Evolutionary conservation across 1,140 invertebrate species (phyloP).

Genomic region (Bombyx mori): ASM3026992v2 NC_085118.1:4799001-4799500

Average conservation of each 20-base stretch:
- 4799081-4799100: no score
- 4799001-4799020: no score
- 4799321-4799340: slow-evolving; percentile 55
- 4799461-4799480: slow-evolving; percentile 29
- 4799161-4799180: no score
- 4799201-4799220: background rate
- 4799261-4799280: slow-evolving; percentile 55
- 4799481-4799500: slow-evolving; percentile 15
- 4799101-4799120: no score
- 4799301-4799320: slow-evolving; percentile 37
- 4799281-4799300: slow-evolving; percentile 41
- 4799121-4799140: no score
- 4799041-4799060: no score
- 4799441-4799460: slow-evolving; percentile 50
- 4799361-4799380: slow-evolving; percentile 32
- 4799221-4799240: slow-evolving; percentile 10
- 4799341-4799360: slow-evolving; percentile 61
- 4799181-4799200: background rate
- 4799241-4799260: slow-evolving; percentile 17
- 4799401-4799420: slow-evolving; percentile 48
- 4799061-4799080: no score
- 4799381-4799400: slow-evolving; percentile 56
- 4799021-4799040: no score
- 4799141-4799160: no score
- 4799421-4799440: slow-evolving; percentile 61